A percentile compares a stretch with the other conserved stretches of the same genome.
These are phyloP conservation scores for Pantherophis vulpinus DNA, from an alignment of 2,797 vertebrate genomes.

Conservation along the genomic window DNA sequence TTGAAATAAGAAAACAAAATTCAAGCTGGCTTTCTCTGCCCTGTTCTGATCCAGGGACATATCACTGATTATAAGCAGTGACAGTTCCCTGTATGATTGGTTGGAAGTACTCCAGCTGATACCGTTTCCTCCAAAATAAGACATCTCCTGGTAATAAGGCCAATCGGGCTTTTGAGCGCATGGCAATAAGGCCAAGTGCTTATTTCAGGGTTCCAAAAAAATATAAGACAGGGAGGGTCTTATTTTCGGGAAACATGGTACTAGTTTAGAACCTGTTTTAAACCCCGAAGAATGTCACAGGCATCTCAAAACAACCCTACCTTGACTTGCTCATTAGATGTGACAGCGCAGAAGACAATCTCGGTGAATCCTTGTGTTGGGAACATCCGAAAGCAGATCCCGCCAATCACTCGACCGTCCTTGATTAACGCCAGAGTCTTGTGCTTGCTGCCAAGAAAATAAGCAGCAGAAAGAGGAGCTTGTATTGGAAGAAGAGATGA, in stretches of 20 bases:
- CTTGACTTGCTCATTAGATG: constrained; percentile 99
- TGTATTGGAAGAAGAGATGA: not conserved
- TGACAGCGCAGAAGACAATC: constrained; percentile 97
- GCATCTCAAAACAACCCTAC: constrained; percentile 59
- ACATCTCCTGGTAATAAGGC: too few species aligned
- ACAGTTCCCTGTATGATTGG: not conserved
- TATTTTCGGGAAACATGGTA: too few species aligned
- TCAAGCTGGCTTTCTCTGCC: not conserved
- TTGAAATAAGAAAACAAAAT: not conserved
- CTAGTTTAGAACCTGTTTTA: not conserved
- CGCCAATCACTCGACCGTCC: constrained; percentile 97
- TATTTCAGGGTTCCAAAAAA: too few species aligned
- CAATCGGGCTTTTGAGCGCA: too few species aligned
- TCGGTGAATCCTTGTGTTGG: constrained; percentile 98
- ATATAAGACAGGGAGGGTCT: too few species aligned
- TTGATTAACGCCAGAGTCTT: constrained; percentile 97
- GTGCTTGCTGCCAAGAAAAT: constrained; percentile 82
- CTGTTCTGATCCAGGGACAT: not conserved
- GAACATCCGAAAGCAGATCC: constrained; percentile 99
- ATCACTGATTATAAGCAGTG: not conserved
- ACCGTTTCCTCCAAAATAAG: too few species aligned
- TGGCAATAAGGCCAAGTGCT: too few species aligned
- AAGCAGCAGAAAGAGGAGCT: not conserved
- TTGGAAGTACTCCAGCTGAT: not conserved
- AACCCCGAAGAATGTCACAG: not conserved